Evolutionary conservation across 2,797 vertebrate species (phyloP), one percentile per base, ranked within the genome.

Genomic region (Microctenopoma steveboyesi): DNA sequence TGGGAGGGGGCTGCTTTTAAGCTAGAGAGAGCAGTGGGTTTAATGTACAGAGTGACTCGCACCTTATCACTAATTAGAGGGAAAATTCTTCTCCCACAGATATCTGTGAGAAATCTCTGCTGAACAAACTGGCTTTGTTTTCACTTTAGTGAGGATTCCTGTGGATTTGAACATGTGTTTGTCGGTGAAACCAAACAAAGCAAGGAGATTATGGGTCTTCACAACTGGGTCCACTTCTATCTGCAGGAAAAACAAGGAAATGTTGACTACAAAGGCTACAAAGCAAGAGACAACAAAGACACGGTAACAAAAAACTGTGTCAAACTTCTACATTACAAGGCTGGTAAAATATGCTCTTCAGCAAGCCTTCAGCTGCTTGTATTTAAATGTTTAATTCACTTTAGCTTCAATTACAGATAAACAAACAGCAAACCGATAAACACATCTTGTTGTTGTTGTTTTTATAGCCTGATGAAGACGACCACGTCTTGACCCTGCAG

Each of bases 161-260:
- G 94, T 27, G 94, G 95, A 3, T 96, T 96, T 71, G 95, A 96
- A 67, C 95, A 96, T 0, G 95, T 96, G 76, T 95, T 96, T 89
- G 93, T 95, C 2, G 96, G 95, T 35, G 95, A 96, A 87, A 94
- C 92, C 4, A 93, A 92, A 65, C 55, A 35, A 0, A 91, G 92
- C 1, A 84, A 81, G 33, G 90, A 95, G 87, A 89, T 96, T 43
- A 88, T 94, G 74, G 95, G 95, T 58, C 90, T 96, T 18, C 96
- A 97, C 84, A 96, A 97, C 91, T 96, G 95, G 95, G 86, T 97
- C 58, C 94, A 95, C 83, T 95, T 96, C 90, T 95, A 95, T 88
- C 91, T 95, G 72, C 93, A 95, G 86, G 95, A 96, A 71, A 97
- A 95, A 61, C 69, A 8, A 0, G 64, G 81, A 1, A 75, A 90